Conservation (phyloP, 2,888 invertebrate species). For the Smittia sp. region DNA sequence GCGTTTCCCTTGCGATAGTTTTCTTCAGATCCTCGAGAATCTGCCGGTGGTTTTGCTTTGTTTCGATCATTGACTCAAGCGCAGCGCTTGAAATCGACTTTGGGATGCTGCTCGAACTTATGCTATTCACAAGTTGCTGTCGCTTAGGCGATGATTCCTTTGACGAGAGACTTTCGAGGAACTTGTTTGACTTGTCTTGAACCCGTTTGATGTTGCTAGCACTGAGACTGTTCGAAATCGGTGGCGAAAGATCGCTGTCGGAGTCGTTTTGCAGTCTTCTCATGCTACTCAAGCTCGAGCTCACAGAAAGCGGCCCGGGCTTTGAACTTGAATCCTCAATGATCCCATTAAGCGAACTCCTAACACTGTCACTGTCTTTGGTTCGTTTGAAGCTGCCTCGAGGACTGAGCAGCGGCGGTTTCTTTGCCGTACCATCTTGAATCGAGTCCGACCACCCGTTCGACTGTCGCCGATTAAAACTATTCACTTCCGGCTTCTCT, state of each 20-base stretch:
- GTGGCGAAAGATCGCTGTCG: background rate
- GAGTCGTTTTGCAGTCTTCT: background rate
- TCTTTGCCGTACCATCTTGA: background rate
- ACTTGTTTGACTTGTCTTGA: constrained; percentile 36
- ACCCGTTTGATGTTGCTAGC: constrained; percentile 24
- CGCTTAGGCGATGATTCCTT: constrained; percentile 14
- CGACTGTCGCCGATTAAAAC: background rate
- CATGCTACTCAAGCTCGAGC: constrained; percentile 33
- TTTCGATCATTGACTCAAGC: background rate
- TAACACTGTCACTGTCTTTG: background rate
- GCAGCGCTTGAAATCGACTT: background rate
- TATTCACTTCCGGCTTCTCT: background rate
- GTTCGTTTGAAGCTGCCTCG: constrained; percentile 20
- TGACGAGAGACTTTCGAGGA: constrained; percentile 24
- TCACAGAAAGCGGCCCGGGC: background rate
- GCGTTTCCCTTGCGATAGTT: background rate
- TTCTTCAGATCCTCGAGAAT: constrained; percentile 21
- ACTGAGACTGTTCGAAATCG: constrained; percentile 26
- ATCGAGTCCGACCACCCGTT: background rate
- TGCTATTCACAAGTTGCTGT: constrained; percentile 7
- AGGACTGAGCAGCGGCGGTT: constrained; percentile 24
- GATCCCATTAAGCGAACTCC: background rate
- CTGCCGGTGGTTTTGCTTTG: constrained; percentile 26
- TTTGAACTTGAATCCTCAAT: background rate
- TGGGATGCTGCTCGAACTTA: constrained; percentile 20